Conservation (phyloP, 2,113 vertebrate species). For the Geococcyx californianus region DNA sequence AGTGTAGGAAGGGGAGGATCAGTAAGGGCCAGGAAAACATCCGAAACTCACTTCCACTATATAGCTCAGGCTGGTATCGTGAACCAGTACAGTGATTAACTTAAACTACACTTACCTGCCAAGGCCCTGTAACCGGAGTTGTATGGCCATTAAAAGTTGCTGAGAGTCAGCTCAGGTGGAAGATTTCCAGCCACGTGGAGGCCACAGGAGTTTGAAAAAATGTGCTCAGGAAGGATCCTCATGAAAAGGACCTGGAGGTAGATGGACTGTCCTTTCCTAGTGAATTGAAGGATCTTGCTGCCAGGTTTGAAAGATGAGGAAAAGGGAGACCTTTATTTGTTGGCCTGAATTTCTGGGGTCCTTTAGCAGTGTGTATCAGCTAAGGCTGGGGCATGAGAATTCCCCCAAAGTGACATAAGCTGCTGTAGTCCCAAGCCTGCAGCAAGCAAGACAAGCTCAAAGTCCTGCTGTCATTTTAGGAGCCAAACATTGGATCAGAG, state of each 20-base stretch:
- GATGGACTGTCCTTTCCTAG: neutral
- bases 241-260: neutral
- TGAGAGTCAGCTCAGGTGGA: neutral
- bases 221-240: rapidly evolving
- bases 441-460: neutral
- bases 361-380: neutral
- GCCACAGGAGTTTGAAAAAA: neutral
- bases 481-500: neutral
- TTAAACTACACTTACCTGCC: neutral
- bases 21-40: neutral
- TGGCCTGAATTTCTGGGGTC: neutral
- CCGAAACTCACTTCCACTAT: neutral
- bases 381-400: neutral
- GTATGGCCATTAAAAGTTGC: neutral
- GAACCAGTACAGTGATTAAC: too few relatives aligned
- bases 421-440: neutral
- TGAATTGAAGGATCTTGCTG: neutral
- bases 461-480: neutral
- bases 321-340: neutral
- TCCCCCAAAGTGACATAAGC: neutral
- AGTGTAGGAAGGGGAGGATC: too few relatives aligned
- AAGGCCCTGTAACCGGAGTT: neutral
- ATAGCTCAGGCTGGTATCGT: neutral
- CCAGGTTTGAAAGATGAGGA: neutral
- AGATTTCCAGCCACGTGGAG: neutral